Conservation (phyloP, 2,888 invertebrate genomes). For the Odontocolon sp. region DNA sequence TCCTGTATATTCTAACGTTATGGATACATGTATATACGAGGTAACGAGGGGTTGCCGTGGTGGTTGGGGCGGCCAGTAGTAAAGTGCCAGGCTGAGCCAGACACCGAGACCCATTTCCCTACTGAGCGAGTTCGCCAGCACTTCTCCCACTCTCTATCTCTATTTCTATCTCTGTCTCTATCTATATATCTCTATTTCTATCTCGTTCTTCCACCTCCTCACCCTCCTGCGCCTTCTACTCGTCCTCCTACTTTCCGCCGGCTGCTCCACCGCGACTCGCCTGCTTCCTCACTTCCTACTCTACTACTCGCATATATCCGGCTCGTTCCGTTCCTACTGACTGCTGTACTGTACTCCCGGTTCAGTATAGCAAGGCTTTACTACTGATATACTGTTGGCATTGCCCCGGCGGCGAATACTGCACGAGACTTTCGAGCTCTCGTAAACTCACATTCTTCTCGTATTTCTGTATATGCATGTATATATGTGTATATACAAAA, state of each 20-base stretch:
- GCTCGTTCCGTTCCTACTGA: conserved; percentile 8
- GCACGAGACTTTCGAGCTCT: conserved; percentile 40
- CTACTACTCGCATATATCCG: conserved; percentile 54
- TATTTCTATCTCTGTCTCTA: conserved; percentile 19
- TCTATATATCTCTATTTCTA: conserved; percentile 10
- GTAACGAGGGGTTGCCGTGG: conserved; percentile 52
- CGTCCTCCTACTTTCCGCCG: background rate
- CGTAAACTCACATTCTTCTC: background rate
- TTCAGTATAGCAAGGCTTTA: conserved; percentile 6
- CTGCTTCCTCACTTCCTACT: conserved; percentile 54
- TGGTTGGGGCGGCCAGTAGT: conserved; percentile 63
- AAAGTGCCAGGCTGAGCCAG: conserved; percentile 71
- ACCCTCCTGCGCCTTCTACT: conserved; percentile 24
- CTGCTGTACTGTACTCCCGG: background rate
- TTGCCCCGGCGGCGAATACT: conserved; percentile 39
- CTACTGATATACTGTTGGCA: conserved; percentile 34
- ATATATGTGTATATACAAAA: too few species aligned
- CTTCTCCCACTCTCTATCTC: conserved; percentile 37
- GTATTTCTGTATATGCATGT: background rate
- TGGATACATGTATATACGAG: background rate
- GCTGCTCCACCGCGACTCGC: conserved; percentile 34
- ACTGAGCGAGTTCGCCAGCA: conserved; percentile 62
- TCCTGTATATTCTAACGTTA: background rate
- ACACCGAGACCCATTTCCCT: conserved; percentile 72
- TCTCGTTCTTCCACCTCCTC: conserved; percentile 35